Evolutionary conservation across 2,888 invertebrate species (phyloP).

Genomic region (Venusia cambrica): DNA sequence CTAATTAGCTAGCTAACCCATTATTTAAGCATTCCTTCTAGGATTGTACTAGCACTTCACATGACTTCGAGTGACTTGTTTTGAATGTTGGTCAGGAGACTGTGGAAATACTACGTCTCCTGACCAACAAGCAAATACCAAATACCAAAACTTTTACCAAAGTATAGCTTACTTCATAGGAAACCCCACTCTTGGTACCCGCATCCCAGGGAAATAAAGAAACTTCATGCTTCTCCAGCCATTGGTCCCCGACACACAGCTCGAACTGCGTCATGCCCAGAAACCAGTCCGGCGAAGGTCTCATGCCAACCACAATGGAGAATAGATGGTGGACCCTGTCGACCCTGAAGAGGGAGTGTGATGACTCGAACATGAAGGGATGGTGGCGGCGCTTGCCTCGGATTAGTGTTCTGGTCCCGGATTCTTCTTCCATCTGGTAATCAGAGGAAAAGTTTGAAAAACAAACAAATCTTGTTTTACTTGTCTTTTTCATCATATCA

Average conservation of each 20-base stretch:
- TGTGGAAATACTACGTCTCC: too few relatives aligned
- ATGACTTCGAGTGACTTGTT: too few relatives aligned
- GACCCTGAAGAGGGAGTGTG: constrained; percentile 63
- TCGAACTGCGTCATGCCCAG: constrained; percentile 64
- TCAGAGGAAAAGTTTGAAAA: constrained; percentile 23
- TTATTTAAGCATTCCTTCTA: too few relatives aligned
- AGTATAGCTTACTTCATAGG: constrained; percentile 75
- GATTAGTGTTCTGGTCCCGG: constrained; percentile 64
- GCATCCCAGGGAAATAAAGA: constrained; percentile 71
- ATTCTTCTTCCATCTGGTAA: constrained; percentile 47
- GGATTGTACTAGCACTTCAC: too few relatives aligned
- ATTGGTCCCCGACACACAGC: constrained; percentile 54
- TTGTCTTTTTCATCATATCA: too few relatives aligned
- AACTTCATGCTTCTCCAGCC: constrained; percentile 48
- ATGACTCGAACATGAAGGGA: constrained; percentile 63
- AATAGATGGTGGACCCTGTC: constrained; percentile 66
- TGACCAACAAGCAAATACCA: too few relatives aligned
- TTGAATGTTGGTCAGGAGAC: too few relatives aligned
- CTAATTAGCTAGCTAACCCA: too few relatives aligned
- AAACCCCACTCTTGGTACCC: constrained; percentile 63
- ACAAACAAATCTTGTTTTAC: too few relatives aligned
- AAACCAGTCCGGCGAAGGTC: constrained; percentile 74
- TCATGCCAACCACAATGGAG: constrained; percentile 62
- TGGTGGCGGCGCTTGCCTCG: constrained; percentile 63
- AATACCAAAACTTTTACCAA: too few relatives aligned